phyloP scores from a whole-genome alignment of 2,888 invertebrate genomes.

The Clivina fossor region DNA sequence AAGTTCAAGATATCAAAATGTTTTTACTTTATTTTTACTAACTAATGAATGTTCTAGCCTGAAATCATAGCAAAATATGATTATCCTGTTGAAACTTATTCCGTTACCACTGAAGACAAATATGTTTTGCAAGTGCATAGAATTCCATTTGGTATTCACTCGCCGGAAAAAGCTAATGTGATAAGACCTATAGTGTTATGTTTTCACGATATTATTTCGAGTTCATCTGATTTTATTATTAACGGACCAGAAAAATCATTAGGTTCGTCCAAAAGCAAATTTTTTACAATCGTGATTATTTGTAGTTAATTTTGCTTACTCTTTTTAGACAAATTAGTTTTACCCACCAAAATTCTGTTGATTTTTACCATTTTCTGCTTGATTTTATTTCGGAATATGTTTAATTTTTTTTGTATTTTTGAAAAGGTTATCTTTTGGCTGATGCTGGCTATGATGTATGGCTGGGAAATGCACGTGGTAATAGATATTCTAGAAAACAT shows the following conservation, averaged over 20 bases:
- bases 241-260: slow-evolving; percentile 67
- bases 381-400: too few relatives aligned
- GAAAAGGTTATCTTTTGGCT: slow-evolving; percentile 51
- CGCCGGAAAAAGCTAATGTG: slow-evolving; percentile 26
- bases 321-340: too few relatives aligned
- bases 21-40: too few relatives aligned
- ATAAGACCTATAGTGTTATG: slow-evolving; percentile 57
- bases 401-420: slow-evolving; percentile 35
- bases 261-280: too few relatives aligned
- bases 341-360: too few relatives aligned
- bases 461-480: slow-evolving; percentile 63
- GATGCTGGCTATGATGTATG: slow-evolving; percentile 55
- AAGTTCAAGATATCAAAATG: too few relatives aligned
- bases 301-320: too few relatives aligned
- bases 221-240: slow-evolving; percentile 72
- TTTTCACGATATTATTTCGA: slow-evolving; percentile 69
- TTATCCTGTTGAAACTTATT: slow-evolving; percentile 54
- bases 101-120: slow-evolving; percentile 53
- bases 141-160: slow-evolving; percentile 51
- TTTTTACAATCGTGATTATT: too few relatives aligned
- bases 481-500: slow-evolving; percentile 57
- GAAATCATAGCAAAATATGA: slow-evolving; percentile 53
- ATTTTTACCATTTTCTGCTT: too few relatives aligned
- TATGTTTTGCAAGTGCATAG: slow-evolving; percentile 56
- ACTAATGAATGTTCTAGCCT: slow-evolving; percentile 43